These are phyloP conservation scores for Amiota mariae DNA, from an alignment of 2,888 invertebrate species.

Conservation along the genomic window DNA sequence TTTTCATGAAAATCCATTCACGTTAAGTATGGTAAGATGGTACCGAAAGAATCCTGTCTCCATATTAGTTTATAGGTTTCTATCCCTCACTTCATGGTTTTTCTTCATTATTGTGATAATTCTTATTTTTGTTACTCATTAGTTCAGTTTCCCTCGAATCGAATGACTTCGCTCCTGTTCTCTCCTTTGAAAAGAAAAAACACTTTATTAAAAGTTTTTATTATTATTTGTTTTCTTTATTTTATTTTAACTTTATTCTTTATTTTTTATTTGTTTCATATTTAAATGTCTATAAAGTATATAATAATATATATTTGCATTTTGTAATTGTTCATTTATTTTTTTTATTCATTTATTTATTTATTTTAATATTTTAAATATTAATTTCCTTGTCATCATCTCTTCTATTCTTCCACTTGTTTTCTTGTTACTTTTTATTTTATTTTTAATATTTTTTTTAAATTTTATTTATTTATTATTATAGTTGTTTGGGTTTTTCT, in stretches of 20 bases:
- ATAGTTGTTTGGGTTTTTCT: not conserved
- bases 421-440: slow-evolving; percentile 4
- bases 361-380: slow-evolving; percentile 14
- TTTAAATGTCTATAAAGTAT: slow-evolving; percentile 58
- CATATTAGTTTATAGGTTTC: too few relatives aligned
- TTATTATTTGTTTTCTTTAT: too few relatives aligned
- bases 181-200: too few relatives aligned
- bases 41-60: too few relatives aligned
- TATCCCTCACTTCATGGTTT: too few relatives aligned
- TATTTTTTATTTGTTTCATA: slow-evolving; percentile 35
- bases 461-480: slow-evolving; percentile 7
- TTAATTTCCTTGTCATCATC: slow-evolving; percentile 29
- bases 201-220: too few relatives aligned
- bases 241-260: slow-evolving; percentile 26
- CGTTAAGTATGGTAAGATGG: too few relatives aligned
- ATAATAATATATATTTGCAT: slow-evolving; percentile 52
- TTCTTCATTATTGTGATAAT: too few relatives aligned
- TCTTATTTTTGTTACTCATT: too few relatives aligned
- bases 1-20: too few relatives aligned
- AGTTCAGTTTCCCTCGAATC: too few relatives aligned
- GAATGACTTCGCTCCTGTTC: too few relatives aligned
- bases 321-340: slow-evolving; percentile 27
- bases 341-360: slow-evolving; percentile 10
- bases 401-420: not conserved
- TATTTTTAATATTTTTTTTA: slow-evolving; percentile 10